A percentile compares a stretch with the other conserved stretches of the same genome.
Conservation (phyloP, 2,113 vertebrate species). For the Actenoides hombroni region DNA sequence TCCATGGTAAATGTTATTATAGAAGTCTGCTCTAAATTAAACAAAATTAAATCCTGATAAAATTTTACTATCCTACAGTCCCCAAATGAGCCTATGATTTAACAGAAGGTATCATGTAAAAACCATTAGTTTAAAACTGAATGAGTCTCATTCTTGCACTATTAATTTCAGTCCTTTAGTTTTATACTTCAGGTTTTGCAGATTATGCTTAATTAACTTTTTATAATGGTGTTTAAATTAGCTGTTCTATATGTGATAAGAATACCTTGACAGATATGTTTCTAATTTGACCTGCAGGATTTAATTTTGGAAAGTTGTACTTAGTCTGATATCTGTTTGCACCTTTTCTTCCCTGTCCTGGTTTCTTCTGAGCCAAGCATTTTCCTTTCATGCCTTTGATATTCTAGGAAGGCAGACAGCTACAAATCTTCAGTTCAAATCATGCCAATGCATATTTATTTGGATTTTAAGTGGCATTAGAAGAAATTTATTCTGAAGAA, state of each 20-base stretch:
- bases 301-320: background rate
- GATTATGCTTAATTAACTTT: conserved; percentile 60
- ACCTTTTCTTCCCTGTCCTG: background rate
- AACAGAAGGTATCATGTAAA: background rate
- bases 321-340: background rate
- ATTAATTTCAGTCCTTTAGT: conserved; percentile 50
- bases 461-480: background rate
- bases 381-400: background rate
- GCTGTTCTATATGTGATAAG: background rate
- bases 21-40: conserved; percentile 55
- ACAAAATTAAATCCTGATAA: conserved; percentile 61
- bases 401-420: background rate
- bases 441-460: background rate
- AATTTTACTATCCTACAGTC: conserved; percentile 40
- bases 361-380: background rate
- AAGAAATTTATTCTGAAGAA: background rate
- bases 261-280: conserved; percentile 9
- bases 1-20: conserved; percentile 30
- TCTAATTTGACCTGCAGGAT: conserved; percentile 30
- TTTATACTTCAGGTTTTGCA: conserved; percentile 24
- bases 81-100: background rate
- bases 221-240: conserved; percentile 56
- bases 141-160: conserved; percentile 30
- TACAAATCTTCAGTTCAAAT: background rate
- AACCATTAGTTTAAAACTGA: conserved; percentile 34